Base-by-base conservation (phyloP, 1,140 invertebrate species). In the Drosophila mauritiana region DNA sequence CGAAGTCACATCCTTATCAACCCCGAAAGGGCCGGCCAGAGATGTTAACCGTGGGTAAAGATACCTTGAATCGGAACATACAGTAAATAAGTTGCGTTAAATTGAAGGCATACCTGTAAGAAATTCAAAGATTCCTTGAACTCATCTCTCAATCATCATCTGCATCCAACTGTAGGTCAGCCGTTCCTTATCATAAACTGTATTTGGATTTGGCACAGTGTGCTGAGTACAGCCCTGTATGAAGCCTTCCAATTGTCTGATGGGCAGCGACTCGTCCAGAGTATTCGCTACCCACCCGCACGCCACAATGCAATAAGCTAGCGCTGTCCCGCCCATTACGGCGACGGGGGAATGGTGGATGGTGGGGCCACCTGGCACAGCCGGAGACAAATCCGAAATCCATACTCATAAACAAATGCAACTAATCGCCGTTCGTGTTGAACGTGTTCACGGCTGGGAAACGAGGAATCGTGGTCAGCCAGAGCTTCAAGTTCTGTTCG, bases 391-490 rank as follows among this genome's bases (percentile, higher is more conserved):
- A 88, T 88, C 85, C 84, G 64, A 88, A 88, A 88, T 88, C 84
- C 84, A 88, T 88, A 89, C 84, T 89, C 84, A 81, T 88, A 88
- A 88, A 89, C 84, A 88, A 88, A 89, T 88, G 84, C 84, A 88
- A 89, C 84, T 88, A 88, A 88, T 88, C 84, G 84, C 84, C 84
- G 76, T 80, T 88, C 84, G 89, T 88, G 84, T 88, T 69, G 84
- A 88, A 88, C 84, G 84, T 88, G 84, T 88, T 89, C 84, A 88
- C 84, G 85, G 77, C 85, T 78, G 84, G 68, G 80, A 68, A 85
- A 84, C 84, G 80, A 78, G 85, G 78, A 88, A 84, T 80, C 89
- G 85, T 89, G 83, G 84, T 68, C 52, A 72, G 74, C 76, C 75
- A 64, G 78, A 81, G 55, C 42, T 39, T 52, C 72, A 48, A 54